Evolutionary conservation across 2,888 invertebrate genomes (phyloP).

Genomic region (Atrina japonica): DNA sequence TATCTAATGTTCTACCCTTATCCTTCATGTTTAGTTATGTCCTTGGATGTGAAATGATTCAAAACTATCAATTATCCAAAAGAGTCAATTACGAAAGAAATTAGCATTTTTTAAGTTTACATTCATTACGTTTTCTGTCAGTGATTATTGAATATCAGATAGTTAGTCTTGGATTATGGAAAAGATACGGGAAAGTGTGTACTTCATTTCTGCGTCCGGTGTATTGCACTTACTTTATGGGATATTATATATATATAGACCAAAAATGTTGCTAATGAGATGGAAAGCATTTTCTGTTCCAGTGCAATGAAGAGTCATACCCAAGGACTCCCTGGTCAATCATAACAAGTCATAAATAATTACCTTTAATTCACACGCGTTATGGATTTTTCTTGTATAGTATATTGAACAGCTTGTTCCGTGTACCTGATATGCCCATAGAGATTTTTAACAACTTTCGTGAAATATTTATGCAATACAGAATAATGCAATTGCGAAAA

Average conservation of each 20-base stretch:
- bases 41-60: neutral
- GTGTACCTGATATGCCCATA: conserved; percentile 26
- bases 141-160: neutral
- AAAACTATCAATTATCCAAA: conserved; percentile 10
- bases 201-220: too few relatives aligned
- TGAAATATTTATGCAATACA: conserved; percentile 33
- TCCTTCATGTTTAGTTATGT: neutral
- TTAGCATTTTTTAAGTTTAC: neutral
- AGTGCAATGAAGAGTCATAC: too few relatives aligned
- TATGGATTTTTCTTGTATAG: conserved; percentile 14
- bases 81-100: conserved; percentile 4
- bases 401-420: neutral
- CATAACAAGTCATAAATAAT: conserved; percentile 7
- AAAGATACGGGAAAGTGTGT: too few relatives aligned
- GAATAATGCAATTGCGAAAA: conserved; percentile 23
- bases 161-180: neutral
- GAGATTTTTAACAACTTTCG: conserved; percentile 27
- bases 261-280: too few relatives aligned
- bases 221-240: too few relatives aligned
- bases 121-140: neutral
- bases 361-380: conserved; percentile 2
- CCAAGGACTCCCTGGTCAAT: neutral
- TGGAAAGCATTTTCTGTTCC: too few relatives aligned
- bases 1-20: neutral
- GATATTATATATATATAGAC: too few relatives aligned